A percentile compares a stretch with the other conserved stretches of the same genome.
Conservation (phyloP, 2,113 vertebrate species). For the Lamprologus sp. region DNA sequence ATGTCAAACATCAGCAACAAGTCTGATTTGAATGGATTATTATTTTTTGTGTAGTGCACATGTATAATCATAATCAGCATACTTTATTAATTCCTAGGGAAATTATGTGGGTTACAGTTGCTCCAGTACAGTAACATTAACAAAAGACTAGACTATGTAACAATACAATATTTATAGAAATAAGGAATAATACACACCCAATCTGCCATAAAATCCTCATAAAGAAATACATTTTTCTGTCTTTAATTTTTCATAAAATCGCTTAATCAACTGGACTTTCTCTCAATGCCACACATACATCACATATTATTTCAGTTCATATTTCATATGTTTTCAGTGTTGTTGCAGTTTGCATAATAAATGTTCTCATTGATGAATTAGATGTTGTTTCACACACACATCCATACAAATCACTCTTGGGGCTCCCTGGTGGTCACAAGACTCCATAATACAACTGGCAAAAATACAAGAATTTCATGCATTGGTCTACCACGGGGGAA, state of each 20-base stretch:
- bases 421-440: not conserved
- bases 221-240: not conserved
- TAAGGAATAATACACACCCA: not conserved
- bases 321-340: not conserved
- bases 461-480: not conserved
- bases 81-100: not conserved
- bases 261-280: fast-evolving
- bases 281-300: not conserved
- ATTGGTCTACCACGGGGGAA: not conserved
- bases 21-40: not conserved
- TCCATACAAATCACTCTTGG: not conserved
- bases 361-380: not conserved
- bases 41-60: not conserved
- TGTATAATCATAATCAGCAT: not conserved
- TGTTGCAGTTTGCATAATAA: not conserved
- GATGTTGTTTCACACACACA: not conserved
- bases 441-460: not conserved
- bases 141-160: not conserved
- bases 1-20: not conserved
- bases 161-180: not conserved
- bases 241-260: not conserved
- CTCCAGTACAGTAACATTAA: not conserved
- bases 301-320: not conserved
- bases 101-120: not conserved
- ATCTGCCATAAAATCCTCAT: not conserved